Evolutionary conservation across 2,888 invertebrate genomes (phyloP).

Genomic region (Leptogaster cylindrica): DNA sequence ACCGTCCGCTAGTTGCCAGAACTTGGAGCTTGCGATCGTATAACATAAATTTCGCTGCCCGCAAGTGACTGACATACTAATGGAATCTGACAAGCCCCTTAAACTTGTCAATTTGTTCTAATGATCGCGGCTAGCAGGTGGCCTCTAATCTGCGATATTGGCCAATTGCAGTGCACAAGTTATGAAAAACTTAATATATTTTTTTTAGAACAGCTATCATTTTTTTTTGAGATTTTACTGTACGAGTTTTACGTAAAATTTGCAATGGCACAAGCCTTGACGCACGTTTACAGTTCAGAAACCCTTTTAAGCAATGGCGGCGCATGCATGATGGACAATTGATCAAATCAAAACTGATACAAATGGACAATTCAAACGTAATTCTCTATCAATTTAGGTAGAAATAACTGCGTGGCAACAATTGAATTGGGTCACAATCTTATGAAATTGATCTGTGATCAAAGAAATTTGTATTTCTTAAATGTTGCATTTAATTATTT

Average conservation of each 20-base stretch:
- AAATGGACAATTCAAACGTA: slow-evolving; percentile 1
- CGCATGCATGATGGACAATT: slow-evolving; percentile 15
- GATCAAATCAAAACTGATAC: slow-evolving; percentile 11
- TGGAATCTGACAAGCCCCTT: slow-evolving; percentile 36
- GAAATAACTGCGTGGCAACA: slow-evolving; percentile 9
- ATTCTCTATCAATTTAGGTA: not conserved
- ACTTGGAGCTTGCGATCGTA: not conserved
- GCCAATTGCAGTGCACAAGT: not conserved
- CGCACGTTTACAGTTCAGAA: slow-evolving; percentile 35
- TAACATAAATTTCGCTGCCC: slow-evolving; percentile 11
- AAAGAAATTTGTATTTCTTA: too few relatives aligned
- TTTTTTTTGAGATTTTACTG: slow-evolving; percentile 11
- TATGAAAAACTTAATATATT: slow-evolving; percentile 28
- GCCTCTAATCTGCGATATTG: not conserved
- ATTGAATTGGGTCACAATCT: slow-evolving; percentile 32
- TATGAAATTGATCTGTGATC: too few relatives aligned
- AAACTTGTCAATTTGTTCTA: slow-evolving; percentile 37
- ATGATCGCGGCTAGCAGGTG: slow-evolving; percentile 36
- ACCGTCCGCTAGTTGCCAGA: slow-evolving; percentile 6
- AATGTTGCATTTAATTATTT: too few relatives aligned
- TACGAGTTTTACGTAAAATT: slow-evolving; percentile 23
- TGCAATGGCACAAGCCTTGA: slow-evolving; percentile 30
- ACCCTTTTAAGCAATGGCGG: slow-evolving; percentile 13
- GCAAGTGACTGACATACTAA: slow-evolving; percentile 29
- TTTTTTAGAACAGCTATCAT: slow-evolving; percentile 9